Base-by-base conservation (phyloP, 2,113 vertebrate genomes). In the Eurystomus gularis region DNA sequence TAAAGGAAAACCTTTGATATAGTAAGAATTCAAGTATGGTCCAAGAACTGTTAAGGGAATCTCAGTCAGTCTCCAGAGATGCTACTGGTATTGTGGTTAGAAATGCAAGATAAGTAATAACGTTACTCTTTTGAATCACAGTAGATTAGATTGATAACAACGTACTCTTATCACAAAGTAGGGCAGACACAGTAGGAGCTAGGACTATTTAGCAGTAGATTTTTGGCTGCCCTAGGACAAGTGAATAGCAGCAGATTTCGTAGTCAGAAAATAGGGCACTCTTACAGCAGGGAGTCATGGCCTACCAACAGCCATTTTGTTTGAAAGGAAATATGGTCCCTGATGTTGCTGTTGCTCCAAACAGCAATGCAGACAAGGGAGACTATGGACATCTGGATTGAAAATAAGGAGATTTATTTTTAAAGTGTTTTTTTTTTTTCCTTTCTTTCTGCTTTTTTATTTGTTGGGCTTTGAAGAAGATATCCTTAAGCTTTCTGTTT, bases 191-290 rank as follows among this genome's bases (percentile, higher is more conserved):
- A 58, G 81, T 19, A 79, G 80, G 81, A 86, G 54, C 15, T 77
- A 61, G 48, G 31, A 29, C 69, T 93, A 13, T 70, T 88, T 75
- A 86, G 39, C 83, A 26, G 49, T 21, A 58, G 88, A 70, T 51
- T 89, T 94, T 87, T 95, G 91, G 37, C 95, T 96, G 88, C 65
- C 49, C 57, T 82, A 51, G 37, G 73, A 92, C 49, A 82, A 76
- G 12, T 54, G 73, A 86, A 94, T 44, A 93, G 70, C 6, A 13
- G 88, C 94, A 94, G 91, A 87, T 96, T 94, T 79, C 92, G 39
- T 21, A 82, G 65, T 46, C 37, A 72, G 81, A 85, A 96, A 96
- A 86, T 89, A 94, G 91, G 86, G 23, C 77, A 40, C 9, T 52
- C 20, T 75, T 76, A 40, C 88, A 35, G 81, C 3, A 3, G 68